Base-by-base conservation (phyloP, 2,888 invertebrate genomes). In the Coremacera marginata region DNA sequence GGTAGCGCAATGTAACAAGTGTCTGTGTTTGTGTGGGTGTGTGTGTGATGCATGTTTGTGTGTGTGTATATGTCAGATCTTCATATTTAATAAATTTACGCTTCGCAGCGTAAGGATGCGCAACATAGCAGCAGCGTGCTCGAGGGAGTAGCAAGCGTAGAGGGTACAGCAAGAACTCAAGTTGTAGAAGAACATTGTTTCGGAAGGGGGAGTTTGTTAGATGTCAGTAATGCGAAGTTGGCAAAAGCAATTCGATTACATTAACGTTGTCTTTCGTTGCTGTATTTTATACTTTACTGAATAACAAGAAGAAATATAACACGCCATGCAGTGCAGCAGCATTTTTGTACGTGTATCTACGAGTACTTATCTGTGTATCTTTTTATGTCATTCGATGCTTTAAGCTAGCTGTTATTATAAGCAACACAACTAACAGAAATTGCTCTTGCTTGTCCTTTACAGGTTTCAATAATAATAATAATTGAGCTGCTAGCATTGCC, bases 61-160 rank as follows among this genome's bases (percentile, higher is more conserved):
- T 76, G 52, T 71, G 51, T 60, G 51, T 70, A 49, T 57, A 25
- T 44, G 51, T 52, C 76, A 27, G 22, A 52, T 70, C 44, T 70
- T 76, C 62, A 76, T 76, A 70, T 70, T 76, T 76, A 70, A 76
- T 76, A 76, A 76, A 70, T 70, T 70, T 22, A 68, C 19, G 75
- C 75, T 75, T 60, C 19, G 67, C 25, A 68, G 75, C 57, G 49
- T 27, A 27, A 31, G 34, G 60, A n/a, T 55, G 19, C 11, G 55
- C 22, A 55, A 5, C 27, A 52, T 31, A 22, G 9, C 70, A 60
- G 60, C 25, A 60, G 25, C 7, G 27, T 19, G 25, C 25, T 25
- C 19, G 37, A 65, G 65, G 65, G 31, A 25, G 27, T n/a, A n/a
- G n/a, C 27, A 11, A n/a, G 14, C 62, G 19, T 16, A 44, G 65